Evolutionary conservation across 64 coral and sea anemone genomes (phyloP).

Genomic region (Porites australiensis): DNA sequence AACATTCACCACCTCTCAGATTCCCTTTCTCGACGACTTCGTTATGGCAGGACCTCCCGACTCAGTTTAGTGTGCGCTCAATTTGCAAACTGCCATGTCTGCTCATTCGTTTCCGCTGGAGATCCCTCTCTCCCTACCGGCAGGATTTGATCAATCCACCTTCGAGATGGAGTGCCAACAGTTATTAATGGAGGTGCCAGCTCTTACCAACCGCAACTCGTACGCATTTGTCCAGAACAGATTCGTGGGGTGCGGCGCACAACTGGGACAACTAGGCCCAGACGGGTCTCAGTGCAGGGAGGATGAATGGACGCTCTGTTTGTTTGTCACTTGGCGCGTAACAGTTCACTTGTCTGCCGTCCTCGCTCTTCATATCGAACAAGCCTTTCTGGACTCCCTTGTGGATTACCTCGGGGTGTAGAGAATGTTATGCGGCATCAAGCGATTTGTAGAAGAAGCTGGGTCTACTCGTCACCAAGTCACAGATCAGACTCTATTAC

Average conservation of each 20-base stretch:
- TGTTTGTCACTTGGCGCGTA: constrained; percentile 17
- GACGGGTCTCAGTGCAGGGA: background rate
- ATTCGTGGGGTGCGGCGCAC: background rate
- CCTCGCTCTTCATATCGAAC: constrained; percentile 35
- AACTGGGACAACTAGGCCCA: background rate
- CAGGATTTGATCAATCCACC: too few species aligned
- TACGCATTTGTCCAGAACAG: constrained; percentile 7
- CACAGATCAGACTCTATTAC: background rate
- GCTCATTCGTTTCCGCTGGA: too few species aligned
- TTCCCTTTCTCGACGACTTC: too few species aligned
- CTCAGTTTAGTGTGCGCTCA: too few species aligned
- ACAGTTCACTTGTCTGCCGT: constrained; percentile 22
- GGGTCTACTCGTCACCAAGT: background rate
- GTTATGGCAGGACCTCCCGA: too few species aligned
- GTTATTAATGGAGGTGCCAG: too few species aligned
- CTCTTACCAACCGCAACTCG: background rate
- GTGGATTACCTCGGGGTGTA: background rate
- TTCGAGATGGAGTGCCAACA: too few species aligned
- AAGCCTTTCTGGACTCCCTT: background rate
- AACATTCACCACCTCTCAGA: too few species aligned
- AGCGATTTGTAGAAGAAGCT: background rate
- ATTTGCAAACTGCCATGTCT: too few species aligned
- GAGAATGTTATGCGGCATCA: constrained; percentile 9
- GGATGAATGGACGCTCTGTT: constrained; percentile 41
- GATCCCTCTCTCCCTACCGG: too few species aligned